phyloP scores from a whole-genome alignment of 2,113 vertebrate genomes.

The Myiagra hebetior region DNA sequence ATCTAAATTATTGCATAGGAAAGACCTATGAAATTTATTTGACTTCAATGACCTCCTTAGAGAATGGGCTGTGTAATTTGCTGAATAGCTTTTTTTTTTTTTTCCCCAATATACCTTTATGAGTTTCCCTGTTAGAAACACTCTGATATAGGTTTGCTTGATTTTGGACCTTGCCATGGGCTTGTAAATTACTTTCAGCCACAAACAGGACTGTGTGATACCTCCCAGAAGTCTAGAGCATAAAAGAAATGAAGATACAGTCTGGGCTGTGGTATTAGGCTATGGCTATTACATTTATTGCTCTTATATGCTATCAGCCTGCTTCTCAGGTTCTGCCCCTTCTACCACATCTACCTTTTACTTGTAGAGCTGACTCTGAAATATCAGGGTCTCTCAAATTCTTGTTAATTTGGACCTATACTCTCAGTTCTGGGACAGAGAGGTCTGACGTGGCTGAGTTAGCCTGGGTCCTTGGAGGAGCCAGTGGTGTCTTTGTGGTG shows the following conservation, averaged over 20 bases:
- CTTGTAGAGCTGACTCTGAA: neutral
- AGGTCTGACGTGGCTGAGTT: neutral
- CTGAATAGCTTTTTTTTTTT: neutral
- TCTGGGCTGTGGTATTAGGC: neutral
- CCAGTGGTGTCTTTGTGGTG: neutral
- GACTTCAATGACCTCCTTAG: conserved; percentile 57
- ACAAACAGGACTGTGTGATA: neutral
- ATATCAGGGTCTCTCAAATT: neutral
- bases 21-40: conserved; percentile 62
- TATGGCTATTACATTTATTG: neutral
- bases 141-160: conserved; percentile 45
- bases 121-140: conserved; percentile 45
- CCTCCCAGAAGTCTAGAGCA: conserved; percentile 51
- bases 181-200: conserved; percentile 48
- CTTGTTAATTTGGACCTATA: neutral
- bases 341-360: neutral
- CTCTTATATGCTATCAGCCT: neutral
- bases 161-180: conserved; percentile 25
- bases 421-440: neutral
- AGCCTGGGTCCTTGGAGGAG: neutral
- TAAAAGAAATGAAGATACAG: conserved; percentile 20
- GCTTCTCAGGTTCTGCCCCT: neutral
- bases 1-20: conserved; percentile 64
- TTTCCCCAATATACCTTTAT: neutral
- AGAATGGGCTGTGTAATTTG: conserved; percentile 33